Evolutionary conservation across 2,797 vertebrate species (phyloP).

Genomic region (Halcyon chelicuti): DNA sequence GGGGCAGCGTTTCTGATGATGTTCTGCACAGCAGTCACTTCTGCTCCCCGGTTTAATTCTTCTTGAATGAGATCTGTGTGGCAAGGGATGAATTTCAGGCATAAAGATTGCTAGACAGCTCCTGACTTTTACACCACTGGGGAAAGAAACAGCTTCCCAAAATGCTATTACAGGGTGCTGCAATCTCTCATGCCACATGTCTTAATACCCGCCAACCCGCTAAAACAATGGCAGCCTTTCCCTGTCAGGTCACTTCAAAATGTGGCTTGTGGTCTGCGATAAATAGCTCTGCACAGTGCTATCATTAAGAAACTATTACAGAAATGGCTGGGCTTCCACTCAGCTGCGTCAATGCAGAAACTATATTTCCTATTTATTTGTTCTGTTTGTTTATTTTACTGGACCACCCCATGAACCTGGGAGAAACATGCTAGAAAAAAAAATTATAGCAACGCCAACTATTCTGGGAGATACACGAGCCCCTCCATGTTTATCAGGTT

Average conservation of each 20-base stretch:
- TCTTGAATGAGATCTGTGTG: fast-evolving
- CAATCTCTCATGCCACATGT: not conserved
- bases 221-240: conserved; percentile 33
- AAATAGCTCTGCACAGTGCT: conserved; percentile 52
- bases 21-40: not conserved
- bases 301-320: conserved; percentile 70
- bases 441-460: conserved; percentile 85
- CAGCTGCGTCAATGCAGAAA: conserved; percentile 57
- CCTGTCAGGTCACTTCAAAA: not conserved
- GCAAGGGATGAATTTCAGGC: conserved; percentile 53
- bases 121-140: conserved; percentile 23
- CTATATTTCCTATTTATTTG: conserved; percentile 79
- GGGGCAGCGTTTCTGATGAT: not conserved
- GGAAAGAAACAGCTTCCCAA: conserved; percentile 52
- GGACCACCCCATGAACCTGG: conserved; percentile 83
- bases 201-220: not conserved
- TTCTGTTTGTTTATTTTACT: conserved; percentile 82
- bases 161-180: not conserved
- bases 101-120: conserved; percentile 59
- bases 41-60: not conserved
- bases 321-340: conserved; percentile 47
- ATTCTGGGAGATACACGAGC: conserved; percentile 88
- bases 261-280: not conserved
- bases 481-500: conserved; percentile 99
- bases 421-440: conserved; percentile 75